phyloP scores from a whole-genome alignment of 2,113 vertebrate species.

The Caranx melampygus region DNA sequence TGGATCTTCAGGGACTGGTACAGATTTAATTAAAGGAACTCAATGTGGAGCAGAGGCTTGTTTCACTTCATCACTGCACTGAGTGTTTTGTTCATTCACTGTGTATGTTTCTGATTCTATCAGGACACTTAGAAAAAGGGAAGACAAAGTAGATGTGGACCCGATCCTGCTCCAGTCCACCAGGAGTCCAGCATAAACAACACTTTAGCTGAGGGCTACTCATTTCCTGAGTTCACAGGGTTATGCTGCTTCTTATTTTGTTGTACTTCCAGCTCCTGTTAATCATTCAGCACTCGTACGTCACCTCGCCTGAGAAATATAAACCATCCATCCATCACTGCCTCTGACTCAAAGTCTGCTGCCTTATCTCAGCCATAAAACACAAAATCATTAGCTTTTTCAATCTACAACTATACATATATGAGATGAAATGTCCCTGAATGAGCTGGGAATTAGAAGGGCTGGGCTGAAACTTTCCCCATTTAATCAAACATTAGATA shows the following conservation, averaged over 20 bases:
- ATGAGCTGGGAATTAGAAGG: background rate
- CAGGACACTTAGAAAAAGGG: background rate
- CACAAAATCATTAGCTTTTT: constrained; percentile 1
- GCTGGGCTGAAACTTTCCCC: background rate
- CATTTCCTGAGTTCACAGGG: constrained; percentile 35
- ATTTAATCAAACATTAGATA: constrained; percentile 18
- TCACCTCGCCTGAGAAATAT: background rate
- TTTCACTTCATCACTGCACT: background rate
- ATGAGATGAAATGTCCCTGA: background rate
- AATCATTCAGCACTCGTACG: constrained; percentile 7
- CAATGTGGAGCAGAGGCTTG: constrained; percentile 11
- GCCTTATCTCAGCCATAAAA: background rate
- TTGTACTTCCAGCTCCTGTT: background rate
- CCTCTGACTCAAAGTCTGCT: background rate
- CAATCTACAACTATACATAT: constrained; percentile 5
- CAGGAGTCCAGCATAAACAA: background rate
- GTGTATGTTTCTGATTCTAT: background rate
- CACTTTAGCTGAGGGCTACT: constrained; percentile 28
- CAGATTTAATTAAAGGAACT: constrained; percentile 41
- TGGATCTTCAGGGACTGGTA: background rate
- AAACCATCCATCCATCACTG: constrained; percentile 1
- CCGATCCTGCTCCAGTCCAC: background rate
- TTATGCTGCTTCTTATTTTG: constrained; percentile 2
- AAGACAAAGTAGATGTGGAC: background rate
- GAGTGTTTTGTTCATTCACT: background rate